Evolutionary conservation across 1,140 invertebrate genomes (phyloP).

Genomic region (Yoshiicerus persimilis): DNA sequence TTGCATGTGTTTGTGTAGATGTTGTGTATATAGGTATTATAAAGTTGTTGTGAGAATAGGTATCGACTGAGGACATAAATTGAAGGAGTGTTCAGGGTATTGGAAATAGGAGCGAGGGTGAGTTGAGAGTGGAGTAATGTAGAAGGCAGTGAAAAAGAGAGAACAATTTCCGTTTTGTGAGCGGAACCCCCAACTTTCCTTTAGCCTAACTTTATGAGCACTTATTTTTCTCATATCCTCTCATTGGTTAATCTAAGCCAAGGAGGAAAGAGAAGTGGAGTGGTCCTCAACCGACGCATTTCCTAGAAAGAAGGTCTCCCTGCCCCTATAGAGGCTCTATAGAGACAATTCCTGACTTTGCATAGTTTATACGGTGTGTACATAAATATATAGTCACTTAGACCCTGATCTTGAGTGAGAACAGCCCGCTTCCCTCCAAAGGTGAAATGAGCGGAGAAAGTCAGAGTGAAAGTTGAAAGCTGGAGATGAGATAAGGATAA

Average conservation of each 20-base stretch:
- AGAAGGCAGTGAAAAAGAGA: neutral
- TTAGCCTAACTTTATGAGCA: slow-evolving; percentile 17
- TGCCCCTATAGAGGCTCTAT: neutral
- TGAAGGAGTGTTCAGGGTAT: neutral
- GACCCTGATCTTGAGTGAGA: neutral
- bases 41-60: neutral
- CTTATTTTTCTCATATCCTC: slow-evolving; percentile 27
- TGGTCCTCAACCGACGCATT: neutral
- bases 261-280: neutral
- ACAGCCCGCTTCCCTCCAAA: neutral
- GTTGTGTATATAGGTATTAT: neutral
- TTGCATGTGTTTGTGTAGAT: no score
- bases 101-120: neutral
- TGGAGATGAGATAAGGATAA: neutral
- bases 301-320: neutral
- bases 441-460: neutral
- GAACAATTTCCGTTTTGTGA: neutral
- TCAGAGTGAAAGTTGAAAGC: neutral
- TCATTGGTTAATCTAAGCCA: neutral
- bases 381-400: neutral
- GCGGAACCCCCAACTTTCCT: neutral
- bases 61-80: neutral
- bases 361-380: neutral
- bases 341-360: neutral
- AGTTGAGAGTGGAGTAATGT: neutral